Evolutionary conservation across 1,140 invertebrate genomes (phyloP).

Genomic region (Conopomorpha cramerella): DNA sequence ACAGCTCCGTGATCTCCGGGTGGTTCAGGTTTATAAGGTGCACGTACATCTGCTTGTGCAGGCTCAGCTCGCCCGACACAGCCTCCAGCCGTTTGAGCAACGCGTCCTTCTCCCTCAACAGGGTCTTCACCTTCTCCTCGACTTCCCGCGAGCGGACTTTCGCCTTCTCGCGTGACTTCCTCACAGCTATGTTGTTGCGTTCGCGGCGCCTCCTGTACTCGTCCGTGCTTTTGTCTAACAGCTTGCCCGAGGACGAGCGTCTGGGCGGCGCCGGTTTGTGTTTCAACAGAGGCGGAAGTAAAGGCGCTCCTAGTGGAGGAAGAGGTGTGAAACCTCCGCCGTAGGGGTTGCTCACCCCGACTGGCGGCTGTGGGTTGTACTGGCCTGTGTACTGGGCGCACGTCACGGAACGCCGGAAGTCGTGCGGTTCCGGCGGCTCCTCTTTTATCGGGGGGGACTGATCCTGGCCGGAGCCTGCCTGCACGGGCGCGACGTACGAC

Average conservation of each 20-base stretch:
- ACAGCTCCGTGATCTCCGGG: conserved; percentile 66
- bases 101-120: conserved; percentile 90
- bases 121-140: conserved; percentile 89
- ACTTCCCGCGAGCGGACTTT: conserved; percentile 92
- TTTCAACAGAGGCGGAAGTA: conserved; percentile 69
- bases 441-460: conserved; percentile 76
- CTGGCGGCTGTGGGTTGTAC: conserved; percentile 44
- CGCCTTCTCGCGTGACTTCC: conserved; percentile 95
- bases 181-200: conserved; percentile 95
- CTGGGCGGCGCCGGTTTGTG: conserved; percentile 59
- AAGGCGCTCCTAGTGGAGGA: conserved; percentile 58
- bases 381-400: conserved; percentile 49
- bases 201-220: conserved; percentile 91
- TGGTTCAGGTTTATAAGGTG: conserved; percentile 66
- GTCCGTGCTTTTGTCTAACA: conserved; percentile 88
- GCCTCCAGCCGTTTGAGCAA: conserved; percentile 91
- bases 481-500: conserved; percentile 67
- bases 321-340: conserved; percentile 49
- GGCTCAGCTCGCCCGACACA: conserved; percentile 89
- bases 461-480: conserved; percentile 62
- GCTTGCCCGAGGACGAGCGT: conserved; percentile 66
- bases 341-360: conserved; percentile 48
- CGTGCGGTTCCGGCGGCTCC: conserved; percentile 78
- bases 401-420: conserved; percentile 63
- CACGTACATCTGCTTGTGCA: conserved; percentile 73